These are phyloP conservation scores for Habroteleia sp. DNA, from an alignment of 2,888 invertebrate genomes.

Conservation along the genomic window DNA sequence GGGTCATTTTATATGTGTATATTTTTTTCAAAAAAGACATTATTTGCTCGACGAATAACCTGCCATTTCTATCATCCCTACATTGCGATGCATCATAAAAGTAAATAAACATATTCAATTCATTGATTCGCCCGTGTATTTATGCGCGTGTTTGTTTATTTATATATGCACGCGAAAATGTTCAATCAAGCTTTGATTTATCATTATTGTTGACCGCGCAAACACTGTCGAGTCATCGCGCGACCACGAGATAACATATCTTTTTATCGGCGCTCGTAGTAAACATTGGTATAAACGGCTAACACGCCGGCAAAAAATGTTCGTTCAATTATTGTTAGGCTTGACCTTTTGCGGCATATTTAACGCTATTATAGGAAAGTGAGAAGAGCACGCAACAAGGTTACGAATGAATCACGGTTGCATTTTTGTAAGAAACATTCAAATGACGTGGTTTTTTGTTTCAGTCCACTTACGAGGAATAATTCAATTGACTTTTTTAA, in stretches of 20 bases:
- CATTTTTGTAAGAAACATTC: conserved; percentile 5
- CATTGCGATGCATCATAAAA: no score
- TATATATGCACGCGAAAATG: conserved; percentile 13
- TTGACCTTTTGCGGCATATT: conserved; percentile 10
- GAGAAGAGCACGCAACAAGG: conserved; percentile 7
- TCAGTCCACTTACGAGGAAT: no score
- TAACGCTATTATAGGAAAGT: conserved; percentile 6
- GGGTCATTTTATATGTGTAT: no score
- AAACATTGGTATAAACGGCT: conserved; percentile 17
- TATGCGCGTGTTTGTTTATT: conserved; percentile 36
- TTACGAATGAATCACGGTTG: conserved; percentile 9
- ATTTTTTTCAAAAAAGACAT: no score
- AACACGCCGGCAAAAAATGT: background rate
- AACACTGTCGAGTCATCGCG: conserved; percentile 37
- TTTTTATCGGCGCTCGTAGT: conserved; percentile 20
- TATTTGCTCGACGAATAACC: no score
- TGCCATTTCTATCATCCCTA: no score
- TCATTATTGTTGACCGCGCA: conserved; percentile 29
- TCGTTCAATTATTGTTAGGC: background rate
- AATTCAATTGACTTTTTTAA: no score
- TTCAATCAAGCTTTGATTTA: conserved; percentile 42
- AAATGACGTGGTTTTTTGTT: conserved; percentile 1
- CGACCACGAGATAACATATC: conserved; percentile 11
- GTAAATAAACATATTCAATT: no score
- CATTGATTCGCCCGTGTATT: conserved; percentile 50